Percentiles rank a stretch among this genome's conserved stretches.
Conservation (phyloP, 1,140 invertebrate species). For the Hypothenemus hampei region DNA sequence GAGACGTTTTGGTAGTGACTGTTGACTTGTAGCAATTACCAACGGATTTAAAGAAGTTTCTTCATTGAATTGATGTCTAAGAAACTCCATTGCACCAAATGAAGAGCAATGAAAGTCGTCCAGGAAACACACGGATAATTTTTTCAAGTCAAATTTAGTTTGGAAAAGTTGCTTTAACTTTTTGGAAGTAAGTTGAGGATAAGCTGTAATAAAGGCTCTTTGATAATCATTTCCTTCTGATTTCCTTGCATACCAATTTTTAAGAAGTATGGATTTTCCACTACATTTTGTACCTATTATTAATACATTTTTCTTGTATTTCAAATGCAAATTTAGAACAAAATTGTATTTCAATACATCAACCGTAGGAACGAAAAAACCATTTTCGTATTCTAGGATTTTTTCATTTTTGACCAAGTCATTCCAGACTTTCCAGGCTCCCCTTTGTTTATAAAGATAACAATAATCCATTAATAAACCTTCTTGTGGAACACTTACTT, state of each 20-base stretch:
- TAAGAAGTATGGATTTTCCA: slow-evolving; percentile 83
- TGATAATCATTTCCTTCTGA: slow-evolving; percentile 66
- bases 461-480: slow-evolving; percentile 74
- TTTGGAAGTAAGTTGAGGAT: slow-evolving; percentile 75
- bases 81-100: slow-evolving; percentile 78
- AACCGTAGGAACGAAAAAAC: slow-evolving; percentile 74
- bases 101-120: slow-evolving; percentile 90
- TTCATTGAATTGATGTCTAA: slow-evolving; percentile 86
- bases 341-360: slow-evolving; percentile 75
- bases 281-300: slow-evolving; percentile 85
- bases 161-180: slow-evolving; percentile 81
- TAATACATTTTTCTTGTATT: slow-evolving; percentile 64
- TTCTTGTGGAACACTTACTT: slow-evolving; percentile 68
- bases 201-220: slow-evolving; percentile 79
- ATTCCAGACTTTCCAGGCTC: slow-evolving; percentile 66
- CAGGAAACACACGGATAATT: slow-evolving; percentile 76
- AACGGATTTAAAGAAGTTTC: slow-evolving; percentile 79
- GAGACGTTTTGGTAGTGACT: slow-evolving; percentile 66
- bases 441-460: slow-evolving; percentile 63
- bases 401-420: slow-evolving; percentile 59
- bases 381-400: slow-evolving; percentile 57
- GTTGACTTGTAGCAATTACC: slow-evolving; percentile 67
- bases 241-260: slow-evolving; percentile 76
- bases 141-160: slow-evolving; percentile 73
- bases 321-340: slow-evolving; percentile 62